A percentile compares a stretch with the other conserved stretches of the same genome.
phyloP scores from a whole-genome alignment of 2,797 vertebrate genomes.

The Vireo griseus region DNA sequence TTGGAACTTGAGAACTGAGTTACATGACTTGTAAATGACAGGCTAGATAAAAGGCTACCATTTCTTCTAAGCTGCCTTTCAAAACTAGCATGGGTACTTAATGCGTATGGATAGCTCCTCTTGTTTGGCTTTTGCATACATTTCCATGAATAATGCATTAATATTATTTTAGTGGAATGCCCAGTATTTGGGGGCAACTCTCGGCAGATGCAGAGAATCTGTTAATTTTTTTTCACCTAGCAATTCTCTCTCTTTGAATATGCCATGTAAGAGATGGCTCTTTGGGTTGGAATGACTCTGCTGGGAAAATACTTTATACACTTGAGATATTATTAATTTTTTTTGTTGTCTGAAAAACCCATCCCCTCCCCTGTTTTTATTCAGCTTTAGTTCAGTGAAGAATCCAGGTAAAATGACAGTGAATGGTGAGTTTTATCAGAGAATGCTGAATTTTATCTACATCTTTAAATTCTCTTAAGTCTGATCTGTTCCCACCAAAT shows the following conservation, averaged over 20 bases:
- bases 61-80: neutral
- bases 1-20: neutral
- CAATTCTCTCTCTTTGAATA: neutral
- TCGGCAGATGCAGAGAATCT: neutral
- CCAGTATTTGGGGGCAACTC: neutral
- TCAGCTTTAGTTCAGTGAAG: neutral
- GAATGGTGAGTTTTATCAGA: neutral
- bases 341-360: neutral
- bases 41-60: neutral
- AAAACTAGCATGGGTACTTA: neutral
- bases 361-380: neutral
- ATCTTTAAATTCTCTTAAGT: neutral
- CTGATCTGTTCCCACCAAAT: neutral
- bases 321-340: neutral
- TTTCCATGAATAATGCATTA: neutral
- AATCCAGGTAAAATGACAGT: neutral
- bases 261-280: neutral
- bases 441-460: neutral
- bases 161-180: neutral
- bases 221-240: neutral
- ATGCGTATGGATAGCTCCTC: neutral
- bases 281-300: neutral
- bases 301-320: neutral
- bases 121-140: conserved; percentile 9
- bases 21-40: neutral